Conservation (phyloP, 2,797 vertebrate species). For the Ispidina lecontei region DNA sequence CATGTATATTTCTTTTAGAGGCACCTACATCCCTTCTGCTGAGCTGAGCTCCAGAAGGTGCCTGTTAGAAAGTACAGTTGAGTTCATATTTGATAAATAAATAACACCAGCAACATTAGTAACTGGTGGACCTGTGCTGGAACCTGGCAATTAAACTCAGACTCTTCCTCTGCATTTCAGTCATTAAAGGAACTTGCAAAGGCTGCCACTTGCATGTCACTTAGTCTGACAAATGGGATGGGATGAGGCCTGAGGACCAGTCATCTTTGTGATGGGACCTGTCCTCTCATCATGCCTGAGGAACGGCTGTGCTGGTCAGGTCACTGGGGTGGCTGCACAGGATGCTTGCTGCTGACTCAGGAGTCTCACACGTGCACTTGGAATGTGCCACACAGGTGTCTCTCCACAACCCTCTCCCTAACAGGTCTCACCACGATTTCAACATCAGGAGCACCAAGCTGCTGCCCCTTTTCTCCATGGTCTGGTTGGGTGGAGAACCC, state of each 20-base stretch:
- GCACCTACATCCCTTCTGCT: background rate
- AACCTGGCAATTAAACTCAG: slow-evolving; percentile 20
- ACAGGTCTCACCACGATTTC: background rate
- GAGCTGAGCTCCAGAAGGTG: background rate
- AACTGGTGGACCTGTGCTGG: background rate
- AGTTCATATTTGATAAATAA: slow-evolving; percentile 16
- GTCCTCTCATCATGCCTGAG: fast-evolving
- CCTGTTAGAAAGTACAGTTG: background rate
- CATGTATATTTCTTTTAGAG: background rate
- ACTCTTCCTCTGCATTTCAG: background rate
- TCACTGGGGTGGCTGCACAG: background rate
- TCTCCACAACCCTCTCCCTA: background rate
- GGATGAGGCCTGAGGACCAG: background rate
- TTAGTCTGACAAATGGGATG: background rate
- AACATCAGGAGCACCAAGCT: background rate
- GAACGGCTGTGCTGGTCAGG: background rate
- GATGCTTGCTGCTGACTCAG: background rate
- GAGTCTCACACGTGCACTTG: background rate
- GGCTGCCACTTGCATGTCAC: background rate
- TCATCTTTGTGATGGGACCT: background rate
- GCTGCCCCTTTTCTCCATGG: background rate
- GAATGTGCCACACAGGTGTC: background rate
- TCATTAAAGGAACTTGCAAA: slow-evolving; percentile 28
- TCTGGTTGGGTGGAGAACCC: background rate
- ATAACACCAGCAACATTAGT: slow-evolving; percentile 6